Conservation (phyloP, 2,113 vertebrate species). For the Antigone vipio region DNA sequence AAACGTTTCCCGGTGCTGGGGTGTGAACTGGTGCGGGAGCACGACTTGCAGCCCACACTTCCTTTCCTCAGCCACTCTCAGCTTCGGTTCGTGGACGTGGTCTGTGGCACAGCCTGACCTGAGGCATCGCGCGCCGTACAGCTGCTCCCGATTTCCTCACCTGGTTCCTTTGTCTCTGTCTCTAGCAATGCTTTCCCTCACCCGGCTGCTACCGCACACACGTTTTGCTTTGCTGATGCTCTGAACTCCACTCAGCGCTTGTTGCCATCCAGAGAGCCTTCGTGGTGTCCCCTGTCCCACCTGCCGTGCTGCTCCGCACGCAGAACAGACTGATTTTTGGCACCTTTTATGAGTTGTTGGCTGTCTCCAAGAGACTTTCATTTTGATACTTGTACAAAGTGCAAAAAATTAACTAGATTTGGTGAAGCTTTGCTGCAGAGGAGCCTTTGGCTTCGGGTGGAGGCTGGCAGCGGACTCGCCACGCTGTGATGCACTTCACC, state of each 20-base stretch:
- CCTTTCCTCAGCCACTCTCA: not conserved
- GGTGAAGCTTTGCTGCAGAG: not conserved
- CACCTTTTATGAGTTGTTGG: not conserved
- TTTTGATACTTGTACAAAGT: accelerated
- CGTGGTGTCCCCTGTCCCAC: not conserved
- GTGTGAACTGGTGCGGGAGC: not conserved
- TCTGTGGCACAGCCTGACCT: accelerated
- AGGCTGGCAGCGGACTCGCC: accelerated
- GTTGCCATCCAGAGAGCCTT: not conserved
- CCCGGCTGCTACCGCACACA: accelerated
- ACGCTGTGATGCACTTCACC: accelerated
- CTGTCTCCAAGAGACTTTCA: accelerated
- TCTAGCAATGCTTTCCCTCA: not conserved
- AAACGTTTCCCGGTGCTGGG: not conserved
- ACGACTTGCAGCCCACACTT: accelerated
- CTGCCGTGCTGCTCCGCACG: accelerated
- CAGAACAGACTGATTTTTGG: accelerated
- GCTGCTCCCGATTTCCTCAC: accelerated
- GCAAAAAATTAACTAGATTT: not conserved
- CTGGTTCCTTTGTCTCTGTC: accelerated
- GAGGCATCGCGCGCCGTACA: accelerated
- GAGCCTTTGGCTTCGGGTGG: accelerated
- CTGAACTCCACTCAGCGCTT: not conserved
- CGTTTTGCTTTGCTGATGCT: not conserved
- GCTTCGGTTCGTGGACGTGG: accelerated